Base-by-base conservation (phyloP, 2,888 invertebrate species). In the Hyles lineata region DNA sequence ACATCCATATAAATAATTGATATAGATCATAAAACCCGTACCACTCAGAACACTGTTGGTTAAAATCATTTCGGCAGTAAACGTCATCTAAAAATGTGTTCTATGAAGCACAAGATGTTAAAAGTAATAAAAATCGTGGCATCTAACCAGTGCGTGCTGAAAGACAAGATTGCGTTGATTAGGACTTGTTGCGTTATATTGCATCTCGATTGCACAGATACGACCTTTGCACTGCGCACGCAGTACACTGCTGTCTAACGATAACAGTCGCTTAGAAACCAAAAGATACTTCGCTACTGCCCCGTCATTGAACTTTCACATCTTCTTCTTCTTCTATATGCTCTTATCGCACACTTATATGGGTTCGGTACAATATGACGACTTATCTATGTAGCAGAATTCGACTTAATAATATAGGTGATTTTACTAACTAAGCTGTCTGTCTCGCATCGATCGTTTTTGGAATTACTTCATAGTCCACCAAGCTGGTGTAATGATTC, bases 201-300 rank as follows among this genome's bases (percentile, higher is more conserved):
- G 77, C 81, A 82, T 79, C 77, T 79, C 79, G 78, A 79, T 83
- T 85, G 84, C 84, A 84, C 82, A 83, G 70, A 76, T 72, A 74
- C 83, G 89, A 91, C 89, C 91, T 92, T 87, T 89, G 87, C 82
- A 83, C 82, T 79, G 82, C 84, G 83, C 87, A 85, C 76, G 77
- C 80, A 80, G 76, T 23, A 67, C 9, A 43, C 21, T 23, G 23
- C 21, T 43, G 17, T 50, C 21, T 50, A 8, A 67, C 23, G 67
- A 43, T 67, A 67, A n/a, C 23, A 50, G 5, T 50, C 17, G 8
- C 23, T 23, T 67, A 67, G 63, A 23, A 67, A 67, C 43, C 17
- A 4, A 23, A 50, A 43, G 23, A 50, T 67, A 7, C 23, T 43
- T 8, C 23, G 21, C 11, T 19, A n/a, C 35, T 32, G 19, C 19